Evolutionary conservation across 2,113 vertebrate genomes (phyloP), one percentile per base, ranked within the genome.

Genomic region (Rhegmatorhina hoffmannsi): DNA sequence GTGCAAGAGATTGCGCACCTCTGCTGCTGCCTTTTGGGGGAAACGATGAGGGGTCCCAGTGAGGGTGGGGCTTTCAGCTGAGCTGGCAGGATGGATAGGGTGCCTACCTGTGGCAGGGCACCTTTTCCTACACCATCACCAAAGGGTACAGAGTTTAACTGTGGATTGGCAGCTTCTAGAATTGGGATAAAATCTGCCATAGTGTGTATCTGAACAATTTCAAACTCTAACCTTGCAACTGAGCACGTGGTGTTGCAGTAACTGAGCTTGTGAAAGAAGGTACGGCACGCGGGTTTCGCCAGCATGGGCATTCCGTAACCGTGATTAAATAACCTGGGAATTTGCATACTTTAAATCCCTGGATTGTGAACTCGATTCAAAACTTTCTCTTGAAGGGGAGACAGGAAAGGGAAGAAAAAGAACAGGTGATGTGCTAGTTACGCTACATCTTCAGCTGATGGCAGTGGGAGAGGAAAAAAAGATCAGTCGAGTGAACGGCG

Each of bases 341-440:
- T 89, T 75, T 91, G 74, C 86, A 78, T 91, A 75, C 59, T 78
- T 90, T 59, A 92, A 77, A 84, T 68, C 76, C 23, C 23, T 47
- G 36, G 28, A 29, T 75, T 89, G 38, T 88, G 73, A 67, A 53
- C 53, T 53, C 2, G 4, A 67, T 80, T 80, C 20, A 74, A 9
- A 92, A 88, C 72, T 91, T 95, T 74, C 25, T 87, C 25, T 47
- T 34, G 64, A 88, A 36, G 33, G 29, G 55, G 25, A 64, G 21
- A 7, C 1, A 1, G 33, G 52, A 59, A 47, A 87, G 26, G 33
- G 53, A 60, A 49, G 50, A 66, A 46, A 46, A 56, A 19, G 13
- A 1, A 18, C 12, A 56, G 13, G 15, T 44, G 17, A 10, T 11
- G 8, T 3, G 10, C n/a, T 38, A 56, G 34, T 53, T 67, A 10